Base-by-base conservation (phyloP, 2,797 vertebrate species). In the Sternotherus odoratus region DNA sequence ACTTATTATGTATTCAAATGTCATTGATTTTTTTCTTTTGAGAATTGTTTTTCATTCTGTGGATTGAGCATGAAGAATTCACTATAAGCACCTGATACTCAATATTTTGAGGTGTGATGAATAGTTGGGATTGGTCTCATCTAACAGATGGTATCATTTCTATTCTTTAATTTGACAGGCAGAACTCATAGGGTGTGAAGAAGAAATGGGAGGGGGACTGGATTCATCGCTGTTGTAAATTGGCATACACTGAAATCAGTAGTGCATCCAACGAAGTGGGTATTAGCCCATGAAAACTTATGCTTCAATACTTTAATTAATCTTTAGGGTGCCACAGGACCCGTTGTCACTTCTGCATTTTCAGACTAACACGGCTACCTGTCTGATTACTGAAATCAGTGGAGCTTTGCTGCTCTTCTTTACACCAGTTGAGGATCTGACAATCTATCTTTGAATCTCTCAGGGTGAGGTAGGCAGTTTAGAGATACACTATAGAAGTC, bases 21-120 rank as follows among this genome's bases (percentile, higher is more conserved):
- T 43, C 43, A 26, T 72, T 12, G 43, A 77, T 26, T 92, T 84
- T 19, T 94, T 89, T 89, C 69, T 86, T 74, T 88, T n/a, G 36
- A 90, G 57, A 46, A 36, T 30, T 69, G 39, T 53, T 91, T 94
- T 66, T 91, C 69, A 77, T 56, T 85, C 53, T 93, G 90, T 39
- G 53, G 12, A 16, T 66, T 60, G 4, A 81, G 82, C 19, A 12
- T 30, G 19, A 66, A 54, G 63, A 87, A 86, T 88, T 87, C 39
- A 74, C 49, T 54, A 19, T 33, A 43, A 79, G n/a, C 0, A 0
- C 66, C 89, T 87, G 39, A 74, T 57, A 79, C 5, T 74, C 39
- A 36, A 43, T 43, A 39, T 11, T 11, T 11, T 0, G 0, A 83
- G 26, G 36, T 77, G 12, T 30, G 72, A 46, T 33, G 74, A 69